Evolutionary conservation across 2,113 vertebrate species (phyloP), one percentile per base, ranked within the genome.

Genomic region (Lepidothrix coronata): DNA sequence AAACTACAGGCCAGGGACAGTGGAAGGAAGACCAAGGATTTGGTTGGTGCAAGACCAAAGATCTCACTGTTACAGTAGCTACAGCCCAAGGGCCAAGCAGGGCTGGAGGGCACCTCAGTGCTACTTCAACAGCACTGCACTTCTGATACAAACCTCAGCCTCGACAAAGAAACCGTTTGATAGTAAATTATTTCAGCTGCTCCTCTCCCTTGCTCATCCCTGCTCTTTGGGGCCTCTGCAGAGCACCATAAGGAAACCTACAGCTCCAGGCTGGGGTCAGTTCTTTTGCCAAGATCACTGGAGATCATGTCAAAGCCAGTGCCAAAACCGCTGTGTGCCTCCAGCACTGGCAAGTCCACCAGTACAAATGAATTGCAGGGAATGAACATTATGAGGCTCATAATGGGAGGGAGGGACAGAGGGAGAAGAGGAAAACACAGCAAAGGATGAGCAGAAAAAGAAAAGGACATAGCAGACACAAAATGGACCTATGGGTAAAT

Each of bases 311-410:
- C 49, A 74, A 75, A 92, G 37, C 41, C 68, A 61, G 61, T 51
- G 80, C 76, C 85, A 91, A 87, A 95, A 81, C 49, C 68, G 67
- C 54, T 89, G 31, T 55, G 66, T 57, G 88, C 80, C 86, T 96
- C 77, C 76, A 92, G 92, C 70, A 54, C 62, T 93, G 91, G 83
- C 68, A 75, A 75, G 33, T 8, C 57, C 37, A 85, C 27, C 55
- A 66, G 71, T 19, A 75, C 52, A 85, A 91, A 46, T 44, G 43
- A 73, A 82, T 63, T 83, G 59, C 68, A 85, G 44, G 48, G 68
- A 86, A 49, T 7, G 30, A 87, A 57, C 2, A 2, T 72, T 89
- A 94, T 5, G 8, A 89, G 63, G 52, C 61, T 51, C 14, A 6
- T 61, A 58, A 58, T 44, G 82, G 63, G n/a, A 73, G 31, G 72